A percentile compares a stretch with the other conserved stretches of the same genome.
Evolutionary conservation across 2,113 vertebrate genomes (phyloP).

Genomic region (Dermatemys mawii): DNA sequence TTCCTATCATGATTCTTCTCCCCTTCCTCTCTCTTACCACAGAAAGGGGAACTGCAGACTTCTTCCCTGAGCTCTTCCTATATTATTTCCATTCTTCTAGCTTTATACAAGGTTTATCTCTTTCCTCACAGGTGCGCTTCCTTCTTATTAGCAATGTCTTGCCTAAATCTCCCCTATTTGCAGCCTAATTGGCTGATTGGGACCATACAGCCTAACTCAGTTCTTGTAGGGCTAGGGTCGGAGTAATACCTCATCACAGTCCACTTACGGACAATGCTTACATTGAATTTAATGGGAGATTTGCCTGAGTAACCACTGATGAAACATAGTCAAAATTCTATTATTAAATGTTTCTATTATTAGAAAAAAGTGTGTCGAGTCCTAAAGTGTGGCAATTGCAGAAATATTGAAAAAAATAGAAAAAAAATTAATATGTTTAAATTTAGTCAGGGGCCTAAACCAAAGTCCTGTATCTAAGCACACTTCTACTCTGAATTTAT

Average conservation of each 20-base stretch:
- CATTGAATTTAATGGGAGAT: not conserved
- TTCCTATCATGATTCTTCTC: not conserved
- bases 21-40: not conserved
- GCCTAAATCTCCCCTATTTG: not conserved
- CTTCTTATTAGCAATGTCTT: not conserved
- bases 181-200: not conserved
- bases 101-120: not conserved
- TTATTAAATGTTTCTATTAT: not conserved
- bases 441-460: fast-evolving
- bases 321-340: not conserved
- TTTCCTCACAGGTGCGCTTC: not conserved
- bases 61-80: too few relatives aligned
- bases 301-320: not conserved
- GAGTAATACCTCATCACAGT: not conserved
- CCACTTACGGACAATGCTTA: not conserved
- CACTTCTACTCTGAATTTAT: not conserved
- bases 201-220: not conserved
- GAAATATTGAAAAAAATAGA: not conserved
- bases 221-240: not conserved
- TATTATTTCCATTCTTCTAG: not conserved
- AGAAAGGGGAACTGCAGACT: not conserved
- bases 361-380: not conserved
- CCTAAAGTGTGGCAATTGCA: not conserved
- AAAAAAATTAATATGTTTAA: not conserved
- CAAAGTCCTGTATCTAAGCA: not conserved